These are phyloP conservation scores for Gastracanthus pulcherrimus DNA, from an alignment of 2,888 invertebrate species.

Conservation along the genomic window DNA sequence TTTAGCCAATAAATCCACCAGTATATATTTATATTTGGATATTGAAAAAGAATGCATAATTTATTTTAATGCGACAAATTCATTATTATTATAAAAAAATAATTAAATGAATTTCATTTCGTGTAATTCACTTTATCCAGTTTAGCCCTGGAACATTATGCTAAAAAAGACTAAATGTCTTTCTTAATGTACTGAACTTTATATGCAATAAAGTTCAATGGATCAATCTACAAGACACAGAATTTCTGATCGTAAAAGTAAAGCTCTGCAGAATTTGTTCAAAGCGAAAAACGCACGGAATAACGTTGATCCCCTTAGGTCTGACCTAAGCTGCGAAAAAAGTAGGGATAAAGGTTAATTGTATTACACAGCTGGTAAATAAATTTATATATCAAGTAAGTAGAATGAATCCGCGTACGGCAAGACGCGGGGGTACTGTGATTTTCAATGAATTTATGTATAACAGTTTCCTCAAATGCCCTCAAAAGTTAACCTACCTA, in stretches of 20 bases:
- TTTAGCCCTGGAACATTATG: too few relatives aligned
- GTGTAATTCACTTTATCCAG: too few relatives aligned
- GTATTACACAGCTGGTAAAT: neutral
- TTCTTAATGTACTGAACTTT: neutral
- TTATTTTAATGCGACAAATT: too few relatives aligned
- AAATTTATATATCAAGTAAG: neutral
- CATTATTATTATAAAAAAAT: too few relatives aligned
- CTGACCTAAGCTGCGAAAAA: neutral
- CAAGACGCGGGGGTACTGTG: too few relatives aligned
- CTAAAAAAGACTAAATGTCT: neutral
- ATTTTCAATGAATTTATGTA: too few relatives aligned
- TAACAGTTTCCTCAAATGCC: too few relatives aligned
- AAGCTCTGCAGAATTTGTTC: neutral
- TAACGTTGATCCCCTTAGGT: neutral
- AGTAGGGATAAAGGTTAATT: neutral
- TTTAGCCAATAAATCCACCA: too few relatives aligned
- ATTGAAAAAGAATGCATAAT: too few relatives aligned
- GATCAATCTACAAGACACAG: neutral
- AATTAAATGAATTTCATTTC: too few relatives aligned
- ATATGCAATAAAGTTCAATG: neutral
- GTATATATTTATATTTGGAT: too few relatives aligned
- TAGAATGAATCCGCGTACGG: neutral
- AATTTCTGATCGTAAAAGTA: neutral
- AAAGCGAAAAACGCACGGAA: neutral
- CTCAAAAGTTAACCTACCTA: too few relatives aligned